Evolutionary conservation across 2,888 invertebrate genomes (phyloP), one percentile per base, ranked within the genome.

Genomic region (Lymantria dispar): DNA sequence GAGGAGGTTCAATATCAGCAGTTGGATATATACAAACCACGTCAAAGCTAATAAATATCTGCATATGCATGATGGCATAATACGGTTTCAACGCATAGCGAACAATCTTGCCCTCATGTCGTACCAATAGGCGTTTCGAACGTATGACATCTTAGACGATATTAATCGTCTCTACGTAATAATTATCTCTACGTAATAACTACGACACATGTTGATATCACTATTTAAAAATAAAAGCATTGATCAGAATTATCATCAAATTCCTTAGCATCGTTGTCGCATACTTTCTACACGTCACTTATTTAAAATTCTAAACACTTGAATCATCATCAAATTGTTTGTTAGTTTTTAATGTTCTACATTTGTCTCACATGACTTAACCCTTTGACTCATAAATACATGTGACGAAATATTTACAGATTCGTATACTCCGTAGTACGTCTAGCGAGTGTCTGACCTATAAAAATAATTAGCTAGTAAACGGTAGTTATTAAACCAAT

Each of bases 221-320:
- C 44, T 31, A 22, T 45, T 50, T 36, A 22, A 40, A 40, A 40
- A 40, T 40, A 40, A 40, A 40, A 10, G 13, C 8, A 12, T 14
- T 40, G 40, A 40, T 40, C 40, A 40, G 40, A 40, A 40, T 13
- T 40, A 43, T 52, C 30, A 15, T 61, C 55, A 40, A 40, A 70
- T 70, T 57, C 63, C 53, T 41, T 8, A 33, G 15, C 8, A 31
- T 30, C 55, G 47, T 36, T 50, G 59, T 22, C 70, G 64, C 54
- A 47, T 62, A 63, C 56, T 49, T 50, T 47, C 0, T 8, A 43
- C 8, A 51, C 63, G 58, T 68, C 64, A 60, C 38, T 11, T 12
- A 31, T 31, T 42, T 51, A 29, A 29, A 47, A 44, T 47, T 31
- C 30, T 45, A 40, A 30, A 44, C 39, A 30, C 3, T 44, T 52